phyloP scores from a whole-genome alignment of 1,140 invertebrate genomes.

The Penaeus indicus region DNA sequence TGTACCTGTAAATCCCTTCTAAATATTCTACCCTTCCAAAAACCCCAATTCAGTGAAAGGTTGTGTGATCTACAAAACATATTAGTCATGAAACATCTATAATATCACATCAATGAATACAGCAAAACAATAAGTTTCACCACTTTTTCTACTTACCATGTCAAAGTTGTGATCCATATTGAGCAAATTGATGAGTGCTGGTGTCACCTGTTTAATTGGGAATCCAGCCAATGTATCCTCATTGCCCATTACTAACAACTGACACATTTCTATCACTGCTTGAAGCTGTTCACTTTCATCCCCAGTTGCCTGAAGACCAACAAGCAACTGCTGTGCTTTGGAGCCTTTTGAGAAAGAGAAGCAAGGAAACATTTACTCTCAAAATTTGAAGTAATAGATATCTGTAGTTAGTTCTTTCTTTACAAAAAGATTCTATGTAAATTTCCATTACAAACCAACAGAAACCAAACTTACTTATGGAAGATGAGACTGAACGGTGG shows the following conservation, averaged over 20 bases:
- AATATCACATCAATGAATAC: not conserved
- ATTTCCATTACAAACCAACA: not conserved
- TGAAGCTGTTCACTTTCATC: constrained; percentile 98
- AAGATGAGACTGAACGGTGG: constrained; percentile 85
- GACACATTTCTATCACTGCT: constrained; percentile 98
- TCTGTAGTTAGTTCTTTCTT: not conserved
- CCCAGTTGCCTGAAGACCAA: constrained; percentile 91
- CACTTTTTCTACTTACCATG: constrained; percentile 77
- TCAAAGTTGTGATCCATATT: constrained; percentile 98
- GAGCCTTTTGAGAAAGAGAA: constrained; percentile 75
- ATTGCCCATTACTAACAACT: constrained; percentile 99
- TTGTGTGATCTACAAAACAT: not conserved
- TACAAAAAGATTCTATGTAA: not conserved
- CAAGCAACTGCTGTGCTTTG: constrained; percentile 93
- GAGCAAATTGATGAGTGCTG: constrained; percentile 88
- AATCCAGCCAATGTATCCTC: constrained; percentile 98
- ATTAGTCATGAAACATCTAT: not conserved
- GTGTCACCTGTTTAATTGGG: constrained; percentile 97
- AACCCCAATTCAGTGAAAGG: no score
- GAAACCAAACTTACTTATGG: constrained; percentile 63
- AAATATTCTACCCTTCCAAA: no score
- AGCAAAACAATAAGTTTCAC: constrained; percentile 20
- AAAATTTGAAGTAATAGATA: not conserved
- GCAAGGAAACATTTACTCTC: not conserved
- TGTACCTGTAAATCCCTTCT: no score